Conservation (phyloP, 2,113 vertebrate genomes). For the Naja naja region DNA sequence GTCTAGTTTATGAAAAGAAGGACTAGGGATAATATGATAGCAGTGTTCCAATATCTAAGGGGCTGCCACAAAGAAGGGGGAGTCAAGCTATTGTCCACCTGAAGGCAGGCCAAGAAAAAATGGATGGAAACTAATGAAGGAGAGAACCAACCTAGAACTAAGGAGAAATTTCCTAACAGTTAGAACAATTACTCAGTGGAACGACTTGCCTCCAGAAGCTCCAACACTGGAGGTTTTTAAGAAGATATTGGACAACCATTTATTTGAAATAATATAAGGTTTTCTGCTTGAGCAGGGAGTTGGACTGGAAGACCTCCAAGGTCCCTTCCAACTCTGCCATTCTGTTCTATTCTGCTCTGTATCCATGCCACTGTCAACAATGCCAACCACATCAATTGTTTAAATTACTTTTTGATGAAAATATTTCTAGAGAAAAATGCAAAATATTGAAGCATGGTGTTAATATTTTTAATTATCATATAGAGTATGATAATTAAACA, state of each 20-base stretch:
- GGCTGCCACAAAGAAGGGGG: not conserved
- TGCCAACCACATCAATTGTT: not conserved
- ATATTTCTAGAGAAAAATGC: not conserved
- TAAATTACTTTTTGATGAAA: not conserved
- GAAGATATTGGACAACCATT: not conserved
- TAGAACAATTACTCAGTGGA: not conserved
- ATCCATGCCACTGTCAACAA: not conserved
- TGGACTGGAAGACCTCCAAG: too few relatives aligned
- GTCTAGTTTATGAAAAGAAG: too few relatives aligned
- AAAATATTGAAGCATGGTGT: not conserved
- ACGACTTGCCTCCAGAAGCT: not conserved
- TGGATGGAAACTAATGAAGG: not conserved
- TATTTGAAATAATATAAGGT: not conserved
- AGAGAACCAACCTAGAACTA: not conserved
- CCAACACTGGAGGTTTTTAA: not conserved
- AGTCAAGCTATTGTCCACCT: not conserved
- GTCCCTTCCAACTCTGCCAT: too few relatives aligned
- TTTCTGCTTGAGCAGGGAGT: not conserved
- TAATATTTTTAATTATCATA: not conserved
- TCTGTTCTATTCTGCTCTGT: not conserved
- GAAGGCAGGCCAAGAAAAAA: not conserved
- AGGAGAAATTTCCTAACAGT: not conserved
- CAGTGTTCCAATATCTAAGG: not conserved
- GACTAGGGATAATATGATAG: too few relatives aligned
- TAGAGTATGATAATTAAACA: not conserved